phyloP scores from a whole-genome alignment of 2,113 vertebrate genomes.

The Lepisosteus osseus region DNA sequence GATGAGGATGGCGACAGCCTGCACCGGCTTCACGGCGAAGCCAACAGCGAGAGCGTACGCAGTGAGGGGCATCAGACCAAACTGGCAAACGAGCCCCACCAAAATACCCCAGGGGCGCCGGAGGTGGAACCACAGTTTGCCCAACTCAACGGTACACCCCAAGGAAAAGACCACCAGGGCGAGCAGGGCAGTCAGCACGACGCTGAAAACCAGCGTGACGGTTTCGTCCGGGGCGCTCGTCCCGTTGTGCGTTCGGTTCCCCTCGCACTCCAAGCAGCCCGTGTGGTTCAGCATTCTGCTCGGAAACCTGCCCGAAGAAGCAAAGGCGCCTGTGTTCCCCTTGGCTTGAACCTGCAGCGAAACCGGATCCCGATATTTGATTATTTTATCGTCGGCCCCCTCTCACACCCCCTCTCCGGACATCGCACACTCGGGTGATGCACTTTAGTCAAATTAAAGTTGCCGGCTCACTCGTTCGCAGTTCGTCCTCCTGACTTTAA shows the following conservation, averaged over 20 bases:
- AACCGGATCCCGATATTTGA: no score
- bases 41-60: conserved; percentile 47
- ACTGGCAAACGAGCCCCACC: conserved; percentile 60
- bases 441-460: no score
- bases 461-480: no score
- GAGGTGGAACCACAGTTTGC: conserved; percentile 51
- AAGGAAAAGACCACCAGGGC: conserved; percentile 56
- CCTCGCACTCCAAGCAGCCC: conserved; percentile 20
- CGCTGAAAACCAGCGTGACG: conserved; percentile 33
- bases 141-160: conserved; percentile 55
- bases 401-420: no score
- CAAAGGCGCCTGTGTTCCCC: neutral
- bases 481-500: no score
- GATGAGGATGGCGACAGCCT: conserved; percentile 54
- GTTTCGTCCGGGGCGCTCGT: neutral
- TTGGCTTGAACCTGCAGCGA: no score
- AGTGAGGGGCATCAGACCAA: conserved; percentile 62
- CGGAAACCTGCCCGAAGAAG: neutral
- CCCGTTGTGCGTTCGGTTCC: conserved; percentile 27
- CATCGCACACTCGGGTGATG: no score
- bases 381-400: no score
- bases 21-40: conserved; percentile 43
- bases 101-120: conserved; percentile 56
- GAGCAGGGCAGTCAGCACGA: conserved; percentile 36
- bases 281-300: conserved; percentile 31